Evolutionary conservation across 2,888 invertebrate genomes (phyloP).

Genomic region (Caenorhabditis sulstoni): DNA sequence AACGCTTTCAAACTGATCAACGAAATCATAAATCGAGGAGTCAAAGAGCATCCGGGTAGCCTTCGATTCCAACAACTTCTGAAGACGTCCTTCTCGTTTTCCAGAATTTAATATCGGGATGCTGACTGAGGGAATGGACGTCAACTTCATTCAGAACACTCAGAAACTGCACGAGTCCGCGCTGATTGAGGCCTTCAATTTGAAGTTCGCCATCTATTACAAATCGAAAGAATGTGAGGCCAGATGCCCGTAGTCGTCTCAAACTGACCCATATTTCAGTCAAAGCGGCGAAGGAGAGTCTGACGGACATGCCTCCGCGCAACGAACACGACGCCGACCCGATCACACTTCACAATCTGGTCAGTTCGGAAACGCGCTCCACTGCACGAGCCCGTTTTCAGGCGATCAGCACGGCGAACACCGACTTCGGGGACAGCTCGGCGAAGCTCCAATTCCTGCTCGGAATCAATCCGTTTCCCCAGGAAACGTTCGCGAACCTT

Average conservation of each 20-base stretch:
- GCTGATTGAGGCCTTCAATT: constrained; percentile 96
- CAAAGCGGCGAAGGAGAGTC: constrained; percentile 80
- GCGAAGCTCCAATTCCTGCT: constrained; percentile 94
- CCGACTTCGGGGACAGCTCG: constrained; percentile 91
- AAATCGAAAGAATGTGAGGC: constrained; percentile 88
- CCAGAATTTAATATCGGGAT: constrained; percentile 67
- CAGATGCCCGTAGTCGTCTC: too few species aligned
- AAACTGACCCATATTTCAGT: constrained; percentile 62
- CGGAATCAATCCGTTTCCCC: constrained; percentile 96
- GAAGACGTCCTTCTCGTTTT: not conserved
- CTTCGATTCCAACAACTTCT: not conserved
- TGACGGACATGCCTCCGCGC: constrained; percentile 85
- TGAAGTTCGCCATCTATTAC: constrained; percentile 98
- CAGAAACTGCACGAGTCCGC: constrained; percentile 94
- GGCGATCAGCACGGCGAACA: constrained; percentile 66
- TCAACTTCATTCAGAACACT: constrained; percentile 96
- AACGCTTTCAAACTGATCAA: constrained; percentile 93
- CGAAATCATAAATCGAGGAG: constrained; percentile 95
- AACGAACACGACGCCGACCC: constrained; percentile 97
- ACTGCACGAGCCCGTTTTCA: constrained; percentile 1
- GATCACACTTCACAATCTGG: constrained; percentile 91
- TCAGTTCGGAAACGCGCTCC: not conserved
- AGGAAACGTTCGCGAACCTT: constrained; percentile 96
- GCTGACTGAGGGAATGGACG: constrained; percentile 85
- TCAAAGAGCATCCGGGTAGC: constrained; percentile 90